Conservation (phyloP, 2,888 invertebrate species). For the Ichneumoninae sp. region DNA sequence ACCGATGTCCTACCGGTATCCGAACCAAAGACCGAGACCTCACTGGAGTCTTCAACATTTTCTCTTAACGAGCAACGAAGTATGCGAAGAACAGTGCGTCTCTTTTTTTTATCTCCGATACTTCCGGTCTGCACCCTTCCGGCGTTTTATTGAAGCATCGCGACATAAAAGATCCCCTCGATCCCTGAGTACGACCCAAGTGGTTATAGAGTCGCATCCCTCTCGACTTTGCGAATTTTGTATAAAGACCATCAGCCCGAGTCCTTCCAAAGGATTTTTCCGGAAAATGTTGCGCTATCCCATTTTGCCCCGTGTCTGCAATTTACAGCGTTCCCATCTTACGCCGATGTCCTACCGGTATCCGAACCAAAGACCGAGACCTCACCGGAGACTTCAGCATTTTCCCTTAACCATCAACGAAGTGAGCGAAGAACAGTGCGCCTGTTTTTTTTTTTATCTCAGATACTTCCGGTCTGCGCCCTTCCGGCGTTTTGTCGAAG, state of each 20-base stretch:
- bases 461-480: neutral
- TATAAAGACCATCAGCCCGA: neutral
- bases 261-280: no score
- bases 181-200: neutral
- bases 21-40: no score
- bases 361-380: no score
- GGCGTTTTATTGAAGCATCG: slow-evolving; percentile 1
- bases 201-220: neutral
- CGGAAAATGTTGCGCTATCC: no score
- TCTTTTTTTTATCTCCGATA: neutral
- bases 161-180: neutral
- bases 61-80: neutral
- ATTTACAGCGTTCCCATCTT: no score
- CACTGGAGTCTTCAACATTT: no score
- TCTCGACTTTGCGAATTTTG: slow-evolving; percentile 10
- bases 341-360: no score
- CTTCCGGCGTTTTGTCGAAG: neutral
- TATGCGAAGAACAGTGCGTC: neutral
- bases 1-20: no score
- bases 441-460: neutral
- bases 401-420: neutral
- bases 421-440: neutral
- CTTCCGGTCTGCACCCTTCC: neutral
- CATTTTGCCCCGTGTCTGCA: no score
- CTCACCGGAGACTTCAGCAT: no score